Percentiles rank a stretch among this genome's conserved stretches.
phyloP scores from a whole-genome alignment of 2,113 vertebrate species.

The Megaleporinus macrocephalus region DNA sequence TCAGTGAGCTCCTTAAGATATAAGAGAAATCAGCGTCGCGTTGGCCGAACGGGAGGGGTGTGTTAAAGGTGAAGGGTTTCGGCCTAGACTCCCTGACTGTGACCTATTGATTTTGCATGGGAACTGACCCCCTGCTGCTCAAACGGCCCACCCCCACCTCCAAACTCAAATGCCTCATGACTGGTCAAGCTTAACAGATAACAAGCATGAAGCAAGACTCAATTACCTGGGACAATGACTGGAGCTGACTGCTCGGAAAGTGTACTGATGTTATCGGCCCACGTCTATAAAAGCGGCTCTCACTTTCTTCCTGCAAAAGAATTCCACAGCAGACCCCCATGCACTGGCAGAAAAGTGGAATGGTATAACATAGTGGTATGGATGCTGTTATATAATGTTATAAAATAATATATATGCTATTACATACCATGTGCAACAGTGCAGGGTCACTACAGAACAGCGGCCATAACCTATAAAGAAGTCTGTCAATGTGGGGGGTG shows the following conservation, averaged over 20 bases:
- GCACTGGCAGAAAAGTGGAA: background rate
- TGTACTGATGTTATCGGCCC: conserved; percentile 1
- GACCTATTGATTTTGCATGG: conserved; percentile 54
- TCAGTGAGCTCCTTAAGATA: background rate
- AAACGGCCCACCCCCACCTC: background rate
- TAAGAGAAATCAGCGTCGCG: background rate
- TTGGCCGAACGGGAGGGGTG: background rate
- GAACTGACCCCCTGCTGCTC: conserved; percentile 41
- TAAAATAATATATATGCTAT: too few relatives aligned
- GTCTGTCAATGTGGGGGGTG: too few relatives aligned
- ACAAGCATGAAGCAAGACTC: conserved; percentile 48
- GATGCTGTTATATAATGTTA: background rate
- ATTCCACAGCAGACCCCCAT: background rate
- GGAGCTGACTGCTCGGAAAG: conserved; percentile 5
- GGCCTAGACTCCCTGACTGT: conserved; percentile 32
- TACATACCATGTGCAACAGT: background rate
- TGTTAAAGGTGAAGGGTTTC: conserved; percentile 35
- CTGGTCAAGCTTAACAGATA: conserved; percentile 48
- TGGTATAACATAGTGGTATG: too few relatives aligned
- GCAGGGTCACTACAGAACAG: too few relatives aligned
- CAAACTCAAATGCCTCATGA: conserved; percentile 38
- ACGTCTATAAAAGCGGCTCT: background rate
- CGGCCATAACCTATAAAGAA: too few relatives aligned
- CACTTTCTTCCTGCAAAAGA: conserved; percentile 12
- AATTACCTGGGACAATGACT: conserved; percentile 30